Evolutionary conservation across 2,888 invertebrate species (phyloP).

Genomic region (Laothoe populi): DNA sequence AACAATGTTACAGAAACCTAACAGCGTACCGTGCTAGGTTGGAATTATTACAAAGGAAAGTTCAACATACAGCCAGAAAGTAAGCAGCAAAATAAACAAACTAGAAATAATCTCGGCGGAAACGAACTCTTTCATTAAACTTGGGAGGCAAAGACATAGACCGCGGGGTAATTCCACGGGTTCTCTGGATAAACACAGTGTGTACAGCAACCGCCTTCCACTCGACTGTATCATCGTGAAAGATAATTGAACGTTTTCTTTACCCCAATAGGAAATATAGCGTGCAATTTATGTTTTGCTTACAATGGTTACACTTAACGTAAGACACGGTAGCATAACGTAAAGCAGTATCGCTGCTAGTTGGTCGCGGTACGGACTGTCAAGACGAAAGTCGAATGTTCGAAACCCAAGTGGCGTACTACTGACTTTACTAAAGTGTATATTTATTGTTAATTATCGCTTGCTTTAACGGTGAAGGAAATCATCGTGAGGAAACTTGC

Average conservation of each 20-base stretch:
- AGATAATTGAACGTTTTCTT: constrained; percentile 31
- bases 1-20: background rate
- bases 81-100: constrained; percentile 65
- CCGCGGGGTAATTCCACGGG: constrained; percentile 61
- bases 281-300: constrained; percentile 10
- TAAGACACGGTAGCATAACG: too few species aligned
- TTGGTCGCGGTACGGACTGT: too few species aligned
- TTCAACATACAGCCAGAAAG: constrained; percentile 41
- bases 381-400: too few species aligned
- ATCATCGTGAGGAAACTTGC: too few species aligned
- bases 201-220: constrained; percentile 15
- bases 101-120: constrained; percentile 64
- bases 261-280: constrained; percentile 15
- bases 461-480: too few species aligned
- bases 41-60: constrained; percentile 43
- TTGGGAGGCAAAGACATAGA: constrained; percentile 62
- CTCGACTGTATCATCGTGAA: constrained; percentile 16
- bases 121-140: constrained; percentile 75
- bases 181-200: constrained; percentile 43
- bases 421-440: too few species aligned
- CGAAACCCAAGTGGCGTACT: too few species aligned
- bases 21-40: constrained; percentile 33
- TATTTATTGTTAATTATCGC: too few species aligned
- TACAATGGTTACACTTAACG: too few species aligned
- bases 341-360: too few species aligned